A percentile compares a stretch with the other conserved stretches of the same genome.
Evolutionary conservation across 2,113 vertebrate species (phyloP).

Genomic region (Rattus norvegicus): DNA sequence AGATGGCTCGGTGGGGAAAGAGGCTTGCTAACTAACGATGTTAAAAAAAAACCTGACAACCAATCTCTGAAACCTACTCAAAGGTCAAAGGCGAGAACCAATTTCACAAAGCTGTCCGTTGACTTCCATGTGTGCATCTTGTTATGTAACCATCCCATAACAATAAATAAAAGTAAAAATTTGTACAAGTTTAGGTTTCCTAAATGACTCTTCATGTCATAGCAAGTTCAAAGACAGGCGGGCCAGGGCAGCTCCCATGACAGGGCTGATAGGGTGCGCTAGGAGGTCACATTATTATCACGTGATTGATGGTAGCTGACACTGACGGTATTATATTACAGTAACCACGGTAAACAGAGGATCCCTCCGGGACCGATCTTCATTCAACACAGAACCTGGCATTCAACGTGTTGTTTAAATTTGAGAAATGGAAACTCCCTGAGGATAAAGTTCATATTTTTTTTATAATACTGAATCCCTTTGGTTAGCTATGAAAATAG

Average conservation of each 20-base stretch:
- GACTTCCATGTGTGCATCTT: background rate
- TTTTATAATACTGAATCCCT: background rate
- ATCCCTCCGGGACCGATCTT: background rate
- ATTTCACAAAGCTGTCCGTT: background rate
- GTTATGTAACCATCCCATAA: background rate
- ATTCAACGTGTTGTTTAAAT: background rate
- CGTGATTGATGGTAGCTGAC: background rate
- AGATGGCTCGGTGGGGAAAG: background rate
- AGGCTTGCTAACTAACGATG: background rate
- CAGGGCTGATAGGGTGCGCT: background rate
- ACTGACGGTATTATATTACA: background rate
- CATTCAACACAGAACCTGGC: background rate
- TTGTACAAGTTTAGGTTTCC: background rate
- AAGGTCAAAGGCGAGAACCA: background rate
- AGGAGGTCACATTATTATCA: background rate
- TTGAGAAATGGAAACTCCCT: background rate
- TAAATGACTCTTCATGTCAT: background rate
- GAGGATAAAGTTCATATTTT: conserved; percentile 32
- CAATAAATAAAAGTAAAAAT: background rate
- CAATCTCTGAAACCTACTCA: background rate
- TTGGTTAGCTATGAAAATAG: background rate
- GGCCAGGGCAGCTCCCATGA: background rate
- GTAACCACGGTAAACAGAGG: background rate
- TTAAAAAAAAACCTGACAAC: background rate
- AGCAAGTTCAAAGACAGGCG: background rate